Conservation (phyloP, 2,797 vertebrate species). For the Emys orbicularis region DNA sequence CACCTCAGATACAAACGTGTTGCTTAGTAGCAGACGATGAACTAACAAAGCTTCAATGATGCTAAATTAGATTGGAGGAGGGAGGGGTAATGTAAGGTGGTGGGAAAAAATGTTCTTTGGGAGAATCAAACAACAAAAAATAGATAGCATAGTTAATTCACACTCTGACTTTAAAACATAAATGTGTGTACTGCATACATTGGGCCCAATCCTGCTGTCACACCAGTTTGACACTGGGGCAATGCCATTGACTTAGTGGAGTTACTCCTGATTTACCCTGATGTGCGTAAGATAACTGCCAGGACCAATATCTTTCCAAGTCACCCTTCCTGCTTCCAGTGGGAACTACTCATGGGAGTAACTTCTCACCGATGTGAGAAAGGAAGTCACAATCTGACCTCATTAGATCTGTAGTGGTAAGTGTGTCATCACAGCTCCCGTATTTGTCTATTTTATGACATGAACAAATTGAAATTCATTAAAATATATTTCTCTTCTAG, state of each 20-base stretch:
- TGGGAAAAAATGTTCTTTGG: not conserved
- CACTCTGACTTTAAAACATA: not conserved
- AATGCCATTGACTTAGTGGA: slow-evolving; percentile 20
- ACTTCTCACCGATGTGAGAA: slow-evolving; percentile 27
- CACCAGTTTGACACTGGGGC: slow-evolving; percentile 4
- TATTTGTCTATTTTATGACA: slow-evolving; percentile 8
- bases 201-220: not conserved
- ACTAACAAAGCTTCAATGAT: slow-evolving; percentile 1
- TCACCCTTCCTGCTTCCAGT: slow-evolving; percentile 49
- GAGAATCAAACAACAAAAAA: not conserved
- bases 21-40: slow-evolving; percentile 11
- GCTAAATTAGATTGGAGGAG: not conserved
- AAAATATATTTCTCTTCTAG: not conserved
- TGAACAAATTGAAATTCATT: slow-evolving; percentile 26
- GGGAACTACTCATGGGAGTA: slow-evolving; percentile 22
- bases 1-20: accelerated
- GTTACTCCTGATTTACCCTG: slow-evolving; percentile 24
- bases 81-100: not conserved
- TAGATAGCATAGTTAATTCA: not conserved
- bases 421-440: not conserved
- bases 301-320: slow-evolving; percentile 47
- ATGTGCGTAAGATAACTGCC: slow-evolving; percentile 19
- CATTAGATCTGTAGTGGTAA: not conserved
- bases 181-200: not conserved
- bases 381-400: slow-evolving; percentile 29